phyloP scores from a whole-genome alignment of 2,797 vertebrate species.

The Odontamblyopus lacepedii region DNA sequence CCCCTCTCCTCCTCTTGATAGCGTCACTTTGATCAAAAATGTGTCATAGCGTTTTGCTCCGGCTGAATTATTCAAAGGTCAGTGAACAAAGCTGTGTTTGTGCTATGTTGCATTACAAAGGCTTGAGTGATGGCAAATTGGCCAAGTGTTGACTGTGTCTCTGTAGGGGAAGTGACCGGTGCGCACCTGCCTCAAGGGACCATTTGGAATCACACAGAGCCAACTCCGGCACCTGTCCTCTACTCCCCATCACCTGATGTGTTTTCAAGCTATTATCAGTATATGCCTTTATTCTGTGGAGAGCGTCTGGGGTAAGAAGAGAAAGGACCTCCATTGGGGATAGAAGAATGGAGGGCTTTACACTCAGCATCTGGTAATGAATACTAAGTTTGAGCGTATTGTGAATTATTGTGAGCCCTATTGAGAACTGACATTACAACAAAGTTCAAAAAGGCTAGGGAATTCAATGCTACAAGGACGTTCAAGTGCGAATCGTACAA shows the following conservation, averaged over 20 bases:
- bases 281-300: constrained; percentile 53
- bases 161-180: constrained; percentile 64
- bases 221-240: constrained; percentile 47
- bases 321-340: constrained; percentile 42
- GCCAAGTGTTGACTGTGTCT: constrained; percentile 64
- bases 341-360: constrained; percentile 35
- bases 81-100: constrained; percentile 72
- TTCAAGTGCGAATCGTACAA: background rate
- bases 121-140: constrained; percentile 72
- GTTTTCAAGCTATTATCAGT: constrained; percentile 67
- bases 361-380: constrained; percentile 27
- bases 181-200: constrained; percentile 62
- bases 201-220: constrained; percentile 68
- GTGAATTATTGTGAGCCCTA: constrained; percentile 9
- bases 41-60: constrained; percentile 71
- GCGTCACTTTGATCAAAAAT: constrained; percentile 75
- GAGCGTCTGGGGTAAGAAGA: constrained; percentile 37
- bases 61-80: constrained; percentile 78
- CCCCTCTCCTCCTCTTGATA: constrained; percentile 62
- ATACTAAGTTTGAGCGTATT: constrained; percentile 19
- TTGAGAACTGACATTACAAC: constrained; percentile 19
- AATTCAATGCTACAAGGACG: background rate
- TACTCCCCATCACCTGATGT: constrained; percentile 47
- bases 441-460: background rate
- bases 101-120: constrained; percentile 70